Conservation (phyloP, 2,888 invertebrate species). For the Diaperis boleti region DNA sequence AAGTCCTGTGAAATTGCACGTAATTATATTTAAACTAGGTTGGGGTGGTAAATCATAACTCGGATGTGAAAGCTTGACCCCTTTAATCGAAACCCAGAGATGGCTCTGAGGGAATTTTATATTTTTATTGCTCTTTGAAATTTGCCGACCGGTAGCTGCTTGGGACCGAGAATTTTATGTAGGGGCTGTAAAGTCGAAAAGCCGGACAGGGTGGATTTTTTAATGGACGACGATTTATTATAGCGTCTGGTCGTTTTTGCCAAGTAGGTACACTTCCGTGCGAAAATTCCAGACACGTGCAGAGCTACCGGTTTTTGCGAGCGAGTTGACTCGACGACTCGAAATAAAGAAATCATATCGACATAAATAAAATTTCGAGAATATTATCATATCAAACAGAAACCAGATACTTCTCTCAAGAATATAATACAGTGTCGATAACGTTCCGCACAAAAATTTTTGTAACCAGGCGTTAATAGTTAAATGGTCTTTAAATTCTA, state of each 20-base stretch:
- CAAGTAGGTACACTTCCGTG: background rate
- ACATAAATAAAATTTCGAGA: too few species aligned
- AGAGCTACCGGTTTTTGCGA: too few species aligned
- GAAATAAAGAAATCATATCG: too few species aligned
- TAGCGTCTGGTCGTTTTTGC: background rate
- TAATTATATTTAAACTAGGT: conserved; percentile 42
- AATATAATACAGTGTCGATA: too few species aligned
- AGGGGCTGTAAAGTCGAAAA: conserved; percentile 29
- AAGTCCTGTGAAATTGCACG: conserved; percentile 20
- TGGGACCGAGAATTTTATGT: conserved; percentile 25
- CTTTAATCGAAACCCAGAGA: conserved; percentile 35
- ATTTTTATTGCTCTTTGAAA: conserved; percentile 40
- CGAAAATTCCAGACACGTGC: too few species aligned
- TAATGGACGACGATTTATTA: conserved; percentile 7
- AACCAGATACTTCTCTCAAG: too few species aligned
- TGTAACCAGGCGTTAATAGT: too few species aligned
- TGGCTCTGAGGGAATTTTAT: conserved; percentile 37
- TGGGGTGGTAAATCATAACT: conserved; percentile 40
- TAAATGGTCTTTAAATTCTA: too few species aligned
- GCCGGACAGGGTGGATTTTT: conserved; percentile 4
- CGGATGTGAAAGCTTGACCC: conserved; percentile 31
- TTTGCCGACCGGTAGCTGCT: conserved; percentile 35
- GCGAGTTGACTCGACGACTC: too few species aligned
- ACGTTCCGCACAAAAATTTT: too few species aligned
- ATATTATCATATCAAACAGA: too few species aligned